These are phyloP conservation scores for Cotesia congregata DNA, from an alignment of 2,888 invertebrate species.

Conservation along the genomic window DNA sequence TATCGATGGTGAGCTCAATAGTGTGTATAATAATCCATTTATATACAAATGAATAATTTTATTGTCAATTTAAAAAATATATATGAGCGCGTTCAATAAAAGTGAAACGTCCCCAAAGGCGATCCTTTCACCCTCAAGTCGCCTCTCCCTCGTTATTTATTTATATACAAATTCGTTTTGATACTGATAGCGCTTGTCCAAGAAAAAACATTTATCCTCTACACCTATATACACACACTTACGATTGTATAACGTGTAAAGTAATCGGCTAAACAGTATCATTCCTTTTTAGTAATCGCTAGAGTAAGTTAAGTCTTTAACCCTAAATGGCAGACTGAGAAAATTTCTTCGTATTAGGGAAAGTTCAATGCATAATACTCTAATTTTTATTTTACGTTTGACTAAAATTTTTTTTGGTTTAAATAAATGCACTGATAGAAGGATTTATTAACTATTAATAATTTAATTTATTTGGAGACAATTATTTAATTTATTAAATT, in stretches of 20 bases:
- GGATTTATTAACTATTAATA: no score
- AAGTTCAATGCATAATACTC: slow-evolving; percentile 47
- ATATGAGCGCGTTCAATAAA: background rate
- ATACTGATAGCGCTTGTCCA: no score
- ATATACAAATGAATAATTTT: background rate
- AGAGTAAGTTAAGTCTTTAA: slow-evolving; percentile 35
- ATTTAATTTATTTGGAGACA: no score
- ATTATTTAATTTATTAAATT: no score
- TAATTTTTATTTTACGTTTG: background rate
- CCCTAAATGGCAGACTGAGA: slow-evolving; percentile 56
- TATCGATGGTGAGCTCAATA: background rate
- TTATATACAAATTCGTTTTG: background rate
- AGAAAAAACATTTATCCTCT: background rate
- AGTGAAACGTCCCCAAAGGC: slow-evolving; percentile 13
- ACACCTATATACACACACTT: background rate
- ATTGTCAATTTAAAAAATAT: slow-evolving; percentile 9
- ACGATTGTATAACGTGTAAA: slow-evolving; percentile 52
- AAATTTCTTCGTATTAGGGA: slow-evolving; percentile 62
- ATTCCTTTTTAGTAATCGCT: slow-evolving; percentile 53
- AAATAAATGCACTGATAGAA: no score
- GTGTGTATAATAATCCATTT: background rate
- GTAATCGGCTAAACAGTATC: slow-evolving; percentile 45
- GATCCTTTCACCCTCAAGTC: slow-evolving; percentile 12
- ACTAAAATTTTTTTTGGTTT: background rate
- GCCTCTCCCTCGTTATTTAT: background rate